These are phyloP conservation scores for Nesoenas mayeri DNA, from an alignment of 2,113 vertebrate genomes.

Conservation along the genomic window DNA sequence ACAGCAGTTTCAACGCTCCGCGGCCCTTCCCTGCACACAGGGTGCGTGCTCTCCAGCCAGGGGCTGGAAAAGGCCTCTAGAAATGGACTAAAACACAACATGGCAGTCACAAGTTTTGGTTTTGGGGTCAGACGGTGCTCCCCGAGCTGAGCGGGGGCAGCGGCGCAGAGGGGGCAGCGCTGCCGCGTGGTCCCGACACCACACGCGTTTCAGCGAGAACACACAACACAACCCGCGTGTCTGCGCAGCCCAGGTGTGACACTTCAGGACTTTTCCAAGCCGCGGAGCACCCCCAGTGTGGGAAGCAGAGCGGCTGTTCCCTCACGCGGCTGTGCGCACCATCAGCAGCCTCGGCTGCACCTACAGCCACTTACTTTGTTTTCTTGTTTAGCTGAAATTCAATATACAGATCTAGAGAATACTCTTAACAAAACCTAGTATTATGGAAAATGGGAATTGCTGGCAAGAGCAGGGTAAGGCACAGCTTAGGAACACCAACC, in stretches of 20 bases:
- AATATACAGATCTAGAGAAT: fast-evolving
- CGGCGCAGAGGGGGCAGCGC: fast-evolving
- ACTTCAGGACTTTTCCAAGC: background rate
- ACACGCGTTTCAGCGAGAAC: background rate
- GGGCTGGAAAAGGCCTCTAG: background rate
- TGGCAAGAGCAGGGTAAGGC: background rate
- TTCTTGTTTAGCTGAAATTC: background rate
- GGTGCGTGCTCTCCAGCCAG: background rate
- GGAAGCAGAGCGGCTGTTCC: background rate
- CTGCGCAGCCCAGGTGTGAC: too few relatives aligned
- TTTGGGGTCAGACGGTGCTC: background rate
- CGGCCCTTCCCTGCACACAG: fast-evolving
- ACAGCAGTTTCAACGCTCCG: background rate
- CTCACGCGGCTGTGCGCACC: background rate
- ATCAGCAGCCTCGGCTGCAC: background rate
- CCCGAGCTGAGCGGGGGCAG: too few relatives aligned
- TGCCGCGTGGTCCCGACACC: too few relatives aligned
- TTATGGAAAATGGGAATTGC: fast-evolving
- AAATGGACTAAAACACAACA: background rate
- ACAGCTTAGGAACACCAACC: conserved; percentile 67
- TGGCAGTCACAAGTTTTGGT: background rate
- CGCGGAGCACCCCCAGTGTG: too few relatives aligned
- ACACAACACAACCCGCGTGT: too few relatives aligned
- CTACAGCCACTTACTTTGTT: fast-evolving
- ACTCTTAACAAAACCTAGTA: background rate